phyloP scores from a whole-genome alignment of 92 coral and sea anemone species.

The Epizoanthus illoricatus region DNA sequence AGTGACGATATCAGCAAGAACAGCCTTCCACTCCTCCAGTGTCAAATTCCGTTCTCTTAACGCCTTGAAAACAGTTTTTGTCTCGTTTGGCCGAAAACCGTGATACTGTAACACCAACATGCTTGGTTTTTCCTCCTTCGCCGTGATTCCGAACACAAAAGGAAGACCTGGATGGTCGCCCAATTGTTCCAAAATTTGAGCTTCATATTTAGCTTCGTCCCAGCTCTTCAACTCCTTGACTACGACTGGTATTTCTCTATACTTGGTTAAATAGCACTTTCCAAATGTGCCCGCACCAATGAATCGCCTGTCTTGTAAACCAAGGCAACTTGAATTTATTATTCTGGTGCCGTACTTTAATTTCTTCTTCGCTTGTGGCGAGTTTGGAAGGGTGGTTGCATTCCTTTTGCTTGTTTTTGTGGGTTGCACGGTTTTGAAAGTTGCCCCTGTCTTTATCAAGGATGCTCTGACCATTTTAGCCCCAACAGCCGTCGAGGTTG shows the following conservation, averaged over 20 bases:
- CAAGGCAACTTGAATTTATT: constrained; percentile 18
- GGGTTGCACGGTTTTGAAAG: too few relatives aligned
- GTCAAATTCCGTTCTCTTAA: background rate
- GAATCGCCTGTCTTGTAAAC: background rate
- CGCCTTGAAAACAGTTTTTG: background rate
- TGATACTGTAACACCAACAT: background rate
- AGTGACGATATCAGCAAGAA: background rate
- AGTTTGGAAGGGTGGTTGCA: too few relatives aligned
- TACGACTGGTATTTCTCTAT: background rate
- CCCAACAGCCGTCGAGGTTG: too few relatives aligned
- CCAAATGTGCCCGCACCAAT: background rate
- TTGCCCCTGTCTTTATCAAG: too few relatives aligned
- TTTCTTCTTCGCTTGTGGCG: background rate
- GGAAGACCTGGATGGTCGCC: background rate
- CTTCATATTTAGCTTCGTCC: background rate
- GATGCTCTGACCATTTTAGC: too few relatives aligned
- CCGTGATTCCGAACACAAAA: background rate
- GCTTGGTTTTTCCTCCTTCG: background rate
- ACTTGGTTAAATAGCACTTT: background rate
- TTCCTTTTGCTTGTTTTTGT: too few relatives aligned
- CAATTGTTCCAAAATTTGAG: background rate
- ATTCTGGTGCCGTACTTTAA: background rate
- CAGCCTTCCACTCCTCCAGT: background rate
- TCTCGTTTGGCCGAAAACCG: background rate
- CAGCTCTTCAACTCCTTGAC: background rate